Conservation (phyloP, 2,113 vertebrate species). For the Urocynchramus pylzowi region DNA sequence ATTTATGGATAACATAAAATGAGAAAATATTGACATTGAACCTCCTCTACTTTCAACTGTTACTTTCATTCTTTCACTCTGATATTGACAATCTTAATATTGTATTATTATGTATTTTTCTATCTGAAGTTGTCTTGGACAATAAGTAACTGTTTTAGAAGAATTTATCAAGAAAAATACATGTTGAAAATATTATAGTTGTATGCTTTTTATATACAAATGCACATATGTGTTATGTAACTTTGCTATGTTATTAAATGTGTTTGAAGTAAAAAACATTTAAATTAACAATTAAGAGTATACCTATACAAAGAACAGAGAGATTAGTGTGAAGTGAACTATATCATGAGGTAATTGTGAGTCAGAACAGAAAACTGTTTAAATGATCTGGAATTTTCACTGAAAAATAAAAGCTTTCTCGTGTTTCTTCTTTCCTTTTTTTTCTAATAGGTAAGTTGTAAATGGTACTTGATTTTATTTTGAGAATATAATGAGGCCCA, state of each 20-base stretch:
- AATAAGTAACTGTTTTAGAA: background rate
- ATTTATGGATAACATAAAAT: background rate
- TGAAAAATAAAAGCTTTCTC: background rate
- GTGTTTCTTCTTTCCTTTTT: conserved; percentile 10
- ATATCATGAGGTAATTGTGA: conserved; percentile 24
- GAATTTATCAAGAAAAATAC: background rate
- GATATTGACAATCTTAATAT: background rate
- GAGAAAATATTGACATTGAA: background rate
- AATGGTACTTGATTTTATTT: conserved; percentile 46
- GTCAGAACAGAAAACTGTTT: background rate
- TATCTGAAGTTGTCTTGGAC: background rate
- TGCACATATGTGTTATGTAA: background rate
- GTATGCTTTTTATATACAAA: background rate
- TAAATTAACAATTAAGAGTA: conserved; percentile 33
- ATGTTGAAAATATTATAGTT: background rate
- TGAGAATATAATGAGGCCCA: conserved; percentile 11
- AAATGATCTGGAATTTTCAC: background rate
- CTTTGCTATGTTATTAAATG: background rate
- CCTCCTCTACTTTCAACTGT: background rate
- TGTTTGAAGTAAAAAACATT: conserved; percentile 59
- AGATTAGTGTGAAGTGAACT: conserved; percentile 29
- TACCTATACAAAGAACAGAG: background rate
- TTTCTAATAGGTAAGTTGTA: background rate
- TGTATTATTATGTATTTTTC: background rate
- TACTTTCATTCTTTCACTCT: background rate